A percentile compares a stretch with the other conserved stretches of the same genome.
Conservation (phyloP, 2,113 vertebrate species). For the Melanotaenia duboulayi region DNA sequence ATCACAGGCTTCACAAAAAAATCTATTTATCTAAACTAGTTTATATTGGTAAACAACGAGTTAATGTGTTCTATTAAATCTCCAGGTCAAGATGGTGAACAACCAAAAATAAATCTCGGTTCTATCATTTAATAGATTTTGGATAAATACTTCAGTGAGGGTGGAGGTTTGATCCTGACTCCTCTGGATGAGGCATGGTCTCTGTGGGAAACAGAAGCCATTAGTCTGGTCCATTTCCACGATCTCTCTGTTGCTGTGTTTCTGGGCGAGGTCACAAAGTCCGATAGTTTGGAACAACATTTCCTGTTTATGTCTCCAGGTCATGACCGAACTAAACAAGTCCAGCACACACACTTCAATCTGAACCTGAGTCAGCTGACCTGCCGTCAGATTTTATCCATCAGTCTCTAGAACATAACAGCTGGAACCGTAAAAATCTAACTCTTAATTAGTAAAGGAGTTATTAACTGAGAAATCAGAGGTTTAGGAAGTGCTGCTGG, state of each 20-base stretch:
- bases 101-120: neutral
- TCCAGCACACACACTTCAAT: neutral
- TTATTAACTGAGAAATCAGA: too few relatives aligned
- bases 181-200: neutral
- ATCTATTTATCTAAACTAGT: neutral
- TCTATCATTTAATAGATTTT: too few relatives aligned
- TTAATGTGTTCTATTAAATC: neutral
- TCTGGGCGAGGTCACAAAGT: constrained; percentile 20
- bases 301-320: constrained; percentile 58
- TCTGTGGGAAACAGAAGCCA: neutral
- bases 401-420: neutral
- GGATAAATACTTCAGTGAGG: neutral
- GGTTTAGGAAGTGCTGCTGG: too few relatives aligned
- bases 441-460: neutral
- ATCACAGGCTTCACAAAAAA: neutral
- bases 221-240: constrained; percentile 6
- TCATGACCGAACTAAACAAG: constrained; percentile 5
- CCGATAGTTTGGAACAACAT: constrained; percentile 26
- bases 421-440: neutral
- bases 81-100: neutral
- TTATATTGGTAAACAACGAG: neutral
- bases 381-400: neutral
- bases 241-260: neutral
- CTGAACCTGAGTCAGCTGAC: constrained; percentile 23
- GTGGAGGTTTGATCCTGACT: neutral